These are phyloP conservation scores for Recurvirostra avosetta DNA, from an alignment of 2,113 vertebrate genomes.

Conservation along the genomic window DNA sequence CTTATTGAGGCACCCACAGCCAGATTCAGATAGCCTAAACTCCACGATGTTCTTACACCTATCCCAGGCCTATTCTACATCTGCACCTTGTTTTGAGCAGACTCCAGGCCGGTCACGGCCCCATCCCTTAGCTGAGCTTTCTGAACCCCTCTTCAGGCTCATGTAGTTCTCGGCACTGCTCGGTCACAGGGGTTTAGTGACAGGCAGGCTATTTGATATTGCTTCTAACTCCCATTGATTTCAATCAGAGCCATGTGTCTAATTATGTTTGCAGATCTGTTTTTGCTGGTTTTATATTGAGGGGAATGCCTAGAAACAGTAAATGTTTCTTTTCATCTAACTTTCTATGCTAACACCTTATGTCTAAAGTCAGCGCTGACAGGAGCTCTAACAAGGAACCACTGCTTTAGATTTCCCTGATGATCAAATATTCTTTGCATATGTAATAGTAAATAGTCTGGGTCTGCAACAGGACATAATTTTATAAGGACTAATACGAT, in stretches of 20 bases:
- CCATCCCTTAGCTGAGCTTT: background rate
- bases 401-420: background rate
- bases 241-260: background rate
- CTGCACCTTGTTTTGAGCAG: background rate
- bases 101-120: background rate
- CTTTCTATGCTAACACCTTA: background rate
- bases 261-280: background rate
- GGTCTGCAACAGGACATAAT: background rate
- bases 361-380: background rate
- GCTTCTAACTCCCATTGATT: background rate
- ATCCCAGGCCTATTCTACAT: background rate
- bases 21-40: background rate
- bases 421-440: background rate
- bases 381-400: background rate
- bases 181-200: background rate
- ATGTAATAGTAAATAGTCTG: background rate
- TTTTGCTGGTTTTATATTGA: background rate
- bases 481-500: background rate
- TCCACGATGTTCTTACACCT: background rate
- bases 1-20: background rate
- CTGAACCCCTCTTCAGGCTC: background rate
- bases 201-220: background rate
- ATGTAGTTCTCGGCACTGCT: background rate
- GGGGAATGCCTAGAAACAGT: background rate
- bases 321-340: slow-evolving; percentile 2